Evolutionary conservation across 1,140 invertebrate genomes (phyloP), one percentile per base, ranked within the genome.

Genomic region (Lithobius niger): DNA sequence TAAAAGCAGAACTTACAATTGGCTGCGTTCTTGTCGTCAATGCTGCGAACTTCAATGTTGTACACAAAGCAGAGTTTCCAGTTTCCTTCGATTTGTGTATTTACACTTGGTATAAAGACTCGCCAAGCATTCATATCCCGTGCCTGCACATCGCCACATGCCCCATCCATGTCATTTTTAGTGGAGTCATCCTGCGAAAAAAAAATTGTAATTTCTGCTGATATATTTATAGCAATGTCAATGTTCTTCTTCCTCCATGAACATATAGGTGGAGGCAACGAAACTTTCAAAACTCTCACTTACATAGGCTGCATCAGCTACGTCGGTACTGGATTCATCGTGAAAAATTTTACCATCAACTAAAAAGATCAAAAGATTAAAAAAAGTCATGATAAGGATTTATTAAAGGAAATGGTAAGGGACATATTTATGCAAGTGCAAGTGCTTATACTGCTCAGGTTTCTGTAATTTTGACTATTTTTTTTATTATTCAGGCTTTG

Each of bases 61-160:
- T 82, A 86, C 51, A 77, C 73, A 55, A 71, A 68, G 52, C 65
- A 65, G 52, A 70, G 71, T 60, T 71, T 73, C 21, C 66, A 69
- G 31, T 58, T 43, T 59, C 66, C 66, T 57, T 79, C 76, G 4
- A 69, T 59, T 43, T 66, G 63, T 13, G 68, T 68, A 19, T 77
- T 74, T 0, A 82, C 72, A 25, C 74, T 67, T 1, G 80, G 79
- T 40, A 86, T 79, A 6, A 76, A 77, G 0, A 86, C 76, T 57
- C 79, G 66, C 83, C 82, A 86, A 0, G 79, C 75, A 59, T 78
- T 83, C 10, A 86, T 66, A 66, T 86, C 82, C 55, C 80, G 73
- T 27, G 57, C 21, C 43, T 56, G 26, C 54, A 56, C 15, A 52
- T 42, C 18, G 27, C 27, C 1, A 27, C 25, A 43, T 47, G 19